Conservation (phyloP, 1,140 invertebrate species). For the Drosophila dunni region DNA sequence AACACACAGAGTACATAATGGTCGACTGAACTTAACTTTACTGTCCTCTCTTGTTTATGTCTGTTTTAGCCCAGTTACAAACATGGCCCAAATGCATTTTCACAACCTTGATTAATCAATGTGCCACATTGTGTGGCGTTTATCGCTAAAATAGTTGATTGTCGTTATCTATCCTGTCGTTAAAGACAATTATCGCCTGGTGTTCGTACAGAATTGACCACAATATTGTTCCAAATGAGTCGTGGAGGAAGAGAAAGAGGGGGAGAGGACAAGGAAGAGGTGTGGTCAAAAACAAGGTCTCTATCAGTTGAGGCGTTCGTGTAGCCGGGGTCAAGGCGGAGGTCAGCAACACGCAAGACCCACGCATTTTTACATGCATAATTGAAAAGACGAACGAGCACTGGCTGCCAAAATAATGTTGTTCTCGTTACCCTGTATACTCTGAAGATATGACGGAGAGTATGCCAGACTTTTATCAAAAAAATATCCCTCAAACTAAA, state of each 20-base stretch:
- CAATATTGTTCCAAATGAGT: constrained; percentile 1
- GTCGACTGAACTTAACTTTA: background rate
- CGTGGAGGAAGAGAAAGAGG: background rate
- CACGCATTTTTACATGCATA: constrained; percentile 28
- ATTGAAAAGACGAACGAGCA: constrained; percentile 27
- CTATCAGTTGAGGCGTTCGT: background rate
- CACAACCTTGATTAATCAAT: constrained; percentile 9
- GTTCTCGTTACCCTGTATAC: background rate
- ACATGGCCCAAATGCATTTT: constrained; percentile 5
- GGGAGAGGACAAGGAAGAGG: too few species aligned
- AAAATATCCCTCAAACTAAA: too few species aligned
- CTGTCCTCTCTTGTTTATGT: background rate
- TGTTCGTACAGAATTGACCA: constrained; percentile 9
- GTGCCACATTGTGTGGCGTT: constrained; percentile 16
- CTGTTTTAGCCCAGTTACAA: background rate
- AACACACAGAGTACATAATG: too few species aligned
- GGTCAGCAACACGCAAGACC: constrained; percentile 17
- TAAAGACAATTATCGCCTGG: constrained; percentile 29
- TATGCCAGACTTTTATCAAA: too few species aligned
- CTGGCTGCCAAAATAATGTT: constrained; percentile 15
- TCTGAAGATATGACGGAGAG: background rate
- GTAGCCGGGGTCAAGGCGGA: background rate
- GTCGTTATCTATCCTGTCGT: constrained; percentile 13
- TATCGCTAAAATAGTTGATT: constrained; percentile 19
- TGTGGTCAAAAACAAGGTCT: background rate